Percentiles rank a stretch among this genome's conserved stretches.
Evolutionary conservation across 2,797 vertebrate genomes (phyloP).

Genomic region (Orientallactaga sibirica): DNA sequence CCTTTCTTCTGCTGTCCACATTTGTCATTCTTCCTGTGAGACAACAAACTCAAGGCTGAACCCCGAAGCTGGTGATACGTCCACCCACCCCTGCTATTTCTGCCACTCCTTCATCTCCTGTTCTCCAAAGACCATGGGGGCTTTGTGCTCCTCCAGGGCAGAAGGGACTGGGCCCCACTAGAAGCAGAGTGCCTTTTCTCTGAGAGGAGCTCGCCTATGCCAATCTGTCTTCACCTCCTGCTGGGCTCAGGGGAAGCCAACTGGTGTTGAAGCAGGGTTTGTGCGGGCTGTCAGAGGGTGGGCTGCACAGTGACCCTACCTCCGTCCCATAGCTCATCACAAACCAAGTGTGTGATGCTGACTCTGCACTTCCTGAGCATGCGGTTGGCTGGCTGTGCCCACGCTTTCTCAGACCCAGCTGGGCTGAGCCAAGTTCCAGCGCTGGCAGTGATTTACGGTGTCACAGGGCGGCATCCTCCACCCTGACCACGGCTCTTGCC

Average conservation of each 20-base stretch:
- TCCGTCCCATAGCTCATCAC: slow-evolving; percentile 43
- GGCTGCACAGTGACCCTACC: not conserved
- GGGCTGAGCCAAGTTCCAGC: not conserved
- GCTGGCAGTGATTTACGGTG: slow-evolving; percentile 67
- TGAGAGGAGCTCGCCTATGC: not conserved
- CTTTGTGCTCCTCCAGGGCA: not conserved
- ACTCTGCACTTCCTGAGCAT: accelerated
- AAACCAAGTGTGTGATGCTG: not conserved
- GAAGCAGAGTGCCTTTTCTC: not conserved
- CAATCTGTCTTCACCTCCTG: not conserved
- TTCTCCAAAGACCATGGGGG: not conserved
- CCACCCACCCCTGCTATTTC: not conserved
- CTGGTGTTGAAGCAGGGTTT: not conserved
- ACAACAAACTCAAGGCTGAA: too few relatives aligned
- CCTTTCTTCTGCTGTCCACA: too few relatives aligned
- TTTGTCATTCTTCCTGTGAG: too few relatives aligned
- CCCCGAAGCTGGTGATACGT: too few relatives aligned
- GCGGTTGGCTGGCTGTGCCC: too few relatives aligned
- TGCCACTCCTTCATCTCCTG: not conserved
- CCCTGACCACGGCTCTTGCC: slow-evolving; percentile 70
- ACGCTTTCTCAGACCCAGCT: not conserved
- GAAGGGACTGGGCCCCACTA: not conserved
- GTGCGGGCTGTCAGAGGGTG: not conserved
- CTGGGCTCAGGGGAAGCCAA: not conserved
- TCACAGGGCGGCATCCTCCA: slow-evolving; percentile 54